Evolutionary conservation across 2,888 invertebrate species (phyloP), one percentile per base, ranked within the genome.

Genomic region (Drosophila conformis): DNA sequence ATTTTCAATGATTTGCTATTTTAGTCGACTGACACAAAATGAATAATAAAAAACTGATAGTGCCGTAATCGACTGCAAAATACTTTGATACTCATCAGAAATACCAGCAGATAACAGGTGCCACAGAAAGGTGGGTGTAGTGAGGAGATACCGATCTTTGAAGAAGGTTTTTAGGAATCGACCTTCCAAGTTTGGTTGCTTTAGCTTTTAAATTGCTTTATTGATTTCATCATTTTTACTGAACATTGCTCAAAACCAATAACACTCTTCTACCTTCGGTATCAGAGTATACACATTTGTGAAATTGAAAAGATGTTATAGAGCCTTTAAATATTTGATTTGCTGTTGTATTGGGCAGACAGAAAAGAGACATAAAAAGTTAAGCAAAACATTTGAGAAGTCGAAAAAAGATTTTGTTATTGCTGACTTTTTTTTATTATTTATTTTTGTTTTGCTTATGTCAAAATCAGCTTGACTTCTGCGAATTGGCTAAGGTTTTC

Each of bases 401-500:
- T 13, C 21, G 4, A 13, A 46, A 46, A 46, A 10, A n/a, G 2
- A 13, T n/a, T 2, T 11, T 42, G 3, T 13, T 21, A 0, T 42
- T 11, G 42, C 42, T 21, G 1, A 42, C 13, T n/a, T n/a, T 18
- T 21, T 68, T 42, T 33, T 31, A 13, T 36, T 51, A 33, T 57
- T 46, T 11, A 46, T 58, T 68, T 69, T 67, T 25, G 58, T 48
- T 53, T 57, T 6, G 46, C 42, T 63, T 13, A 15, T 4, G 15
- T 29, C 31, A 11, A 38, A 57, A 58, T 57, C 56, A 38, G 46
- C n/a, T 33, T 27, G 13, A 29, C 46, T 35, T 35, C 25, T 15
- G n/a, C 5, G 29, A 66, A 31, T 29, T 61, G 27, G 35, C 27
- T 35, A 36, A 60, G 35, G 46, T 52, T 56, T 52, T 31, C 52